Percentiles rank a stretch among this genome's conserved stretches.
Conservation (phyloP, 2,888 invertebrate species). For the Melieria omissa region DNA sequence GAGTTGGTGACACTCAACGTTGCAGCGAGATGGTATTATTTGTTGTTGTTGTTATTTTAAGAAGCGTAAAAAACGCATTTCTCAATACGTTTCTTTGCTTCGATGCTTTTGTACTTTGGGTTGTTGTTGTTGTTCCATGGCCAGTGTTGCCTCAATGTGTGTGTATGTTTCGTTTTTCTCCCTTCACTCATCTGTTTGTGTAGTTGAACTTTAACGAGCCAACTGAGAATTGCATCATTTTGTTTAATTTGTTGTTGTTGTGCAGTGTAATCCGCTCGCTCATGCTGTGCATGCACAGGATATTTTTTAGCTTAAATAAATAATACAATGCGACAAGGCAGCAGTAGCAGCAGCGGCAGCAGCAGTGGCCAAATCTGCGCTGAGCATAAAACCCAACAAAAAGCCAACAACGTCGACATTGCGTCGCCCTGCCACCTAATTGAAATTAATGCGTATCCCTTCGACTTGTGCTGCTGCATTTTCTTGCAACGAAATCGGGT, state of each 20-base stretch:
- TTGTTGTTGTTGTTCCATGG: background rate
- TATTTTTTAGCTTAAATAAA: slow-evolving; percentile 55
- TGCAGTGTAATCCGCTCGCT: background rate
- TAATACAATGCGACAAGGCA: slow-evolving; percentile 48
- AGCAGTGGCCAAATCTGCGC: background rate
- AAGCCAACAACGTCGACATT: slow-evolving; percentile 37
- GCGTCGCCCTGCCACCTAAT: slow-evolving; percentile 47
- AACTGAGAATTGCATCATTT: slow-evolving; percentile 53
- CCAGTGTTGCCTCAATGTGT: background rate
- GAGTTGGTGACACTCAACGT: too few relatives aligned
- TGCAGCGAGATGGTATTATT: too few relatives aligned
- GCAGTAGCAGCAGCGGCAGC: background rate
- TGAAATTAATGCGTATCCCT: slow-evolving; percentile 59
- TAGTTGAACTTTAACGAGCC: slow-evolving; percentile 56
- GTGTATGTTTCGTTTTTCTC: background rate
- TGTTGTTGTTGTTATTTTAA: too few relatives aligned
- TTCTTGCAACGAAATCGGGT: background rate
- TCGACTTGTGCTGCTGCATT: slow-evolving; percentile 40
- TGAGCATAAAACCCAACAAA: slow-evolving; percentile 44
- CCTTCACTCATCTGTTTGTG: slow-evolving; percentile 34
- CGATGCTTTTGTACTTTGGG: background rate
- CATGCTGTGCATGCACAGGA: slow-evolving; percentile 35
- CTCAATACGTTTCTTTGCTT: background rate
- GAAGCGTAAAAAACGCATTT: too few relatives aligned
- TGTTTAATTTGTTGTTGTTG: slow-evolving; percentile 46